Conservation (phyloP, 2,797 vertebrate genomes). For the Hypotaenidia okinawae region DNA sequence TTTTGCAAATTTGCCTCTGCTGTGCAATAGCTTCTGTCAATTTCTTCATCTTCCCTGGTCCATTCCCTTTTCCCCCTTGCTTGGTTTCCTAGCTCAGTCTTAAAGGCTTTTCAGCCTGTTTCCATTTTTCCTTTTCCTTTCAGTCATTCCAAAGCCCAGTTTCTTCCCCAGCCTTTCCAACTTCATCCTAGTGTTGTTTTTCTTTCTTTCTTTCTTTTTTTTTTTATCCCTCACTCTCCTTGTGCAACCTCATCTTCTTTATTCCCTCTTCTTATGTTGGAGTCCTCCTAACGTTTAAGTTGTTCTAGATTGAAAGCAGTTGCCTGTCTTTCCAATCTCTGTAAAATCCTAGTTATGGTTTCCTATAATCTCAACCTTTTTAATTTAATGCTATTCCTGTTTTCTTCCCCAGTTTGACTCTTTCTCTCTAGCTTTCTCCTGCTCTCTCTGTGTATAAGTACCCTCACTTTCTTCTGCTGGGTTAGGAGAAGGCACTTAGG, state of each 20-base stretch:
- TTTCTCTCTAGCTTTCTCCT: neutral
- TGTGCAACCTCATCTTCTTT: neutral
- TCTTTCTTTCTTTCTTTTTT: neutral
- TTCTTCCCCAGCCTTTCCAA: neutral
- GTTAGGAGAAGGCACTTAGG: neutral
- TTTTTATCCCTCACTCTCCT: neutral
- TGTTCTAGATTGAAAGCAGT: neutral
- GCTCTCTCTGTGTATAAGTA: neutral
- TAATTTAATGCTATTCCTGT: neutral
- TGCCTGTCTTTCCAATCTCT: neutral
- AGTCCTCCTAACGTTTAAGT: neutral
- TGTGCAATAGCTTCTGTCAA: neutral
- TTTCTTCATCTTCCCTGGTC: neutral
- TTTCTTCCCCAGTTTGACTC: neutral
- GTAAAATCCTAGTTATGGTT: neutral
- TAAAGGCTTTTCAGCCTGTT: neutral
- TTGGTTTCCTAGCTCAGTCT: neutral
- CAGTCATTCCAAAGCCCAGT: neutral
- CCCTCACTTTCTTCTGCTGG: neutral
- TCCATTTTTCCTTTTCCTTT: neutral
- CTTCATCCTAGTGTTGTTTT: neutral
- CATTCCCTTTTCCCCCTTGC: neutral
- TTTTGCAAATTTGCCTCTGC: neutral
- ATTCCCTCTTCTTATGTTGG: neutral
- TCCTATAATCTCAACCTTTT: neutral